These are phyloP conservation scores for Morpho helenor DNA, from an alignment of 2,888 invertebrate species.

Conservation along the genomic window DNA sequence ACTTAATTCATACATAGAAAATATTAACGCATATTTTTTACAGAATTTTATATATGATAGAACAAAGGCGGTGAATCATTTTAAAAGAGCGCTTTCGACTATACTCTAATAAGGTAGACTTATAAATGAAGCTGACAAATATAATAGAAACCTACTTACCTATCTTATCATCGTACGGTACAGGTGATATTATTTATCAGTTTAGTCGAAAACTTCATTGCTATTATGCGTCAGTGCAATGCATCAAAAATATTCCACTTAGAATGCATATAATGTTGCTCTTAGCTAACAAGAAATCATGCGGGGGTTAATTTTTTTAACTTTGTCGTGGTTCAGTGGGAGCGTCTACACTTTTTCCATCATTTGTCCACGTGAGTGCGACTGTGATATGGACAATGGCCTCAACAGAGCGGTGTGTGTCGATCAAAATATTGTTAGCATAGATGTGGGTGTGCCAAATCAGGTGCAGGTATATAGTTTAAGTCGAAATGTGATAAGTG, in stretches of 20 bases:
- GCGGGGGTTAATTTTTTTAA: constrained; percentile 41
- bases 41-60: too few species aligned
- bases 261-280: constrained; percentile 38
- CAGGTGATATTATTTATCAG: constrained; percentile 48
- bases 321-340: constrained; percentile 33
- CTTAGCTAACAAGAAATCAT: constrained; percentile 38
- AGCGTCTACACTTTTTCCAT: background rate
- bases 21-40: too few species aligned
- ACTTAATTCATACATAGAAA: too few species aligned
- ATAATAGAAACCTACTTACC: constrained; percentile 30
- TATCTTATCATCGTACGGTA: constrained; percentile 49
- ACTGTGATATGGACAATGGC: constrained; percentile 72
- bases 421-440: constrained; percentile 77
- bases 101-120: background rate
- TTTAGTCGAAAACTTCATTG: constrained; percentile 45
- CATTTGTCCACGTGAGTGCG: constrained; percentile 75
- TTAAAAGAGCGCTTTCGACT: too few species aligned
- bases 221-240: constrained; percentile 19
- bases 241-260: constrained; percentile 13
- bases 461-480: constrained; percentile 80
- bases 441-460: constrained; percentile 79
- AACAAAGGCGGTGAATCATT: too few species aligned
- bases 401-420: constrained; percentile 74
- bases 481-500: constrained; percentile 80
- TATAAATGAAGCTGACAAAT: constrained; percentile 25